Evolutionary conservation across 2,888 invertebrate species (phyloP).

Genomic region (Platypus cylindrus): DNA sequence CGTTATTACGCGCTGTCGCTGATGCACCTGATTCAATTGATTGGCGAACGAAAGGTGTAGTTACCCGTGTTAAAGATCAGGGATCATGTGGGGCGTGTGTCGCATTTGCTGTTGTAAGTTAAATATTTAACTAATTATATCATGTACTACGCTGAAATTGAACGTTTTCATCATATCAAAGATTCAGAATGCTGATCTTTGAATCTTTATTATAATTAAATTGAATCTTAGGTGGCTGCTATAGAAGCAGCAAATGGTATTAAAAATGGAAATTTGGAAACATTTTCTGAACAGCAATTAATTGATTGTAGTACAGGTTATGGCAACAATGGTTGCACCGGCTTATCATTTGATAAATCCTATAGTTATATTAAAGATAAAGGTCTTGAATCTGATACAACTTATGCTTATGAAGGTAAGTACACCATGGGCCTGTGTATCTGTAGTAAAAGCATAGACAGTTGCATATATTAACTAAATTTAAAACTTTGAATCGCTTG

Average conservation of each 20-base stretch:
- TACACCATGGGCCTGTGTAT: too few species aligned
- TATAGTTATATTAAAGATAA: constrained; percentile 31
- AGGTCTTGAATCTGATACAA: constrained; percentile 22
- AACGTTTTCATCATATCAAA: too few species aligned
- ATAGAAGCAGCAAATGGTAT: constrained; percentile 39
- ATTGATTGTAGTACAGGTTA: constrained; percentile 37
- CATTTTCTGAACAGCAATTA: constrained; percentile 42
- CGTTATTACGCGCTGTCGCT: too few species aligned
- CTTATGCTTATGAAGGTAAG: constrained; percentile 44
- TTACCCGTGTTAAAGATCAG: constrained; percentile 12
- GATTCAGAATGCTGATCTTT: too few species aligned
- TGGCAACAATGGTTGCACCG: constrained; percentile 39
- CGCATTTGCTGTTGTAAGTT: constrained; percentile 13
- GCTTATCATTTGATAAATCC: constrained; percentile 38
- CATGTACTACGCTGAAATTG: too few species aligned
- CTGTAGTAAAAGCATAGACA: too few species aligned
- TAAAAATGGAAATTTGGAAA: constrained; percentile 36
- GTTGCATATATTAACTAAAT: too few species aligned
- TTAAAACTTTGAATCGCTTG: too few species aligned
- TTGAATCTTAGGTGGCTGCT: constrained; percentile 37
- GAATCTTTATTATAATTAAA: not conserved
- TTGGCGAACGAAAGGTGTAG: constrained; percentile 12
- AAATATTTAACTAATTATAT: not conserved
- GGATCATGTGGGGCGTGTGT: constrained; percentile 12
- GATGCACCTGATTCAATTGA: constrained; percentile 9